These are phyloP conservation scores for Sebastes matsubarae DNA, from an alignment of 2,797 vertebrate genomes.

Conservation along the genomic window DNA sequence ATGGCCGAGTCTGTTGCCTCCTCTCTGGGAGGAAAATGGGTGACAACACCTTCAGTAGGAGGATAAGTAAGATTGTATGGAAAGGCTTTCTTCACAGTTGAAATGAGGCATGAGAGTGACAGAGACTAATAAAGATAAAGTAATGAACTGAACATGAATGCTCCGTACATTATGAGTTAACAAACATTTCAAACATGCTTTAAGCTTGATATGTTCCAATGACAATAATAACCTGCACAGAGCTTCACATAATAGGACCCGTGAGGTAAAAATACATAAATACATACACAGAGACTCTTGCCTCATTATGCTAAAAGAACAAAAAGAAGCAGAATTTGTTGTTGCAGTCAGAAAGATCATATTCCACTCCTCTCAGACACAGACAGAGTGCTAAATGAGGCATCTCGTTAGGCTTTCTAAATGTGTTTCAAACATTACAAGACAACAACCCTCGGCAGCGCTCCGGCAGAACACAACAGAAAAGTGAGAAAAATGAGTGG, in stretches of 20 bases:
- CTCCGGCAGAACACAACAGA: neutral
- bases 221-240: neutral
- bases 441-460: constrained; percentile 11
- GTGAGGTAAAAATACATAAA: constrained; percentile 4
- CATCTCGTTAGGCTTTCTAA: constrained; percentile 46
- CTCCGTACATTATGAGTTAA: neutral
- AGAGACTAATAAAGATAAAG: neutral
- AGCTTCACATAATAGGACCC: neutral
- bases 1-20: neutral
- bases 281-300: neutral
- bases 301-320: constrained; percentile 20
- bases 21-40: neutral
- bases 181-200: neutral
- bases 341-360: constrained; percentile 19
- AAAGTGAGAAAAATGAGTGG: constrained; percentile 16
- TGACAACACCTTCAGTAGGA: neutral
- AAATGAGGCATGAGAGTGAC: neutral
- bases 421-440: constrained; percentile 30
- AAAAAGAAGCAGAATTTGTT: neutral
- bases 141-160: neutral
- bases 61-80: neutral
- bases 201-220: neutral
- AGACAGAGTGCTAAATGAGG: constrained; percentile 30
- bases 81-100: neutral
- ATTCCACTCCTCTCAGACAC: constrained; percentile 6